Evolutionary conservation across 1,140 invertebrate genomes (phyloP).

Genomic region (Homarus americanus): DNA sequence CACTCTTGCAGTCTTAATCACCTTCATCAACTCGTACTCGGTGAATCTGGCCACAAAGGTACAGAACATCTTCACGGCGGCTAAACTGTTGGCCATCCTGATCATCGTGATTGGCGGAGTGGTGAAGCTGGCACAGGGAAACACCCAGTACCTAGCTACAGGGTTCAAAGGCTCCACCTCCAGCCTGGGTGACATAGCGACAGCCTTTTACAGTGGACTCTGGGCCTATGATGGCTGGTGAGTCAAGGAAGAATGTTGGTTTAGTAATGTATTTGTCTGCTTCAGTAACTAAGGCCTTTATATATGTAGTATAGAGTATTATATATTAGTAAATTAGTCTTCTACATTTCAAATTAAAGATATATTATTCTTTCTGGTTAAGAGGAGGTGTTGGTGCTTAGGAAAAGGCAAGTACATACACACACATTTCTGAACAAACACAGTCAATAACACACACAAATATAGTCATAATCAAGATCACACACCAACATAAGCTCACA

Average conservation of each 20-base stretch:
- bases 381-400: too few species aligned
- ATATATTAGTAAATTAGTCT: too few species aligned
- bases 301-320: too few species aligned
- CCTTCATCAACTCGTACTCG: conserved; percentile 92
- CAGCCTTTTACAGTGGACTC: conserved; percentile 95
- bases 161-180: conserved; percentile 89
- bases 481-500: too few species aligned
- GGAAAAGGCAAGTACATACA: too few species aligned
- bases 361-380: too few species aligned
- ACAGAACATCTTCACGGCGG: conserved; percentile 92
- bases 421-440: too few species aligned
- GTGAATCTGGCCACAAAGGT: conserved; percentile 92
- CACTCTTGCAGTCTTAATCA: conserved; percentile 82
- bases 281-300: too few species aligned
- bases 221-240: conserved; percentile 97
- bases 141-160: conserved; percentile 84
- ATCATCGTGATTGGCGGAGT: conserved; percentile 90
- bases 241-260: not conserved
- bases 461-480: too few species aligned
- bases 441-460: too few species aligned
- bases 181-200: conserved; percentile 86
- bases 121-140: conserved; percentile 86
- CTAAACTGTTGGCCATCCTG: conserved; percentile 90
- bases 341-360: too few species aligned
- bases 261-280: too few species aligned